Evolutionary conservation across 2,113 vertebrate genomes (phyloP).

Genomic region (Ondatra zibethicus): DNA sequence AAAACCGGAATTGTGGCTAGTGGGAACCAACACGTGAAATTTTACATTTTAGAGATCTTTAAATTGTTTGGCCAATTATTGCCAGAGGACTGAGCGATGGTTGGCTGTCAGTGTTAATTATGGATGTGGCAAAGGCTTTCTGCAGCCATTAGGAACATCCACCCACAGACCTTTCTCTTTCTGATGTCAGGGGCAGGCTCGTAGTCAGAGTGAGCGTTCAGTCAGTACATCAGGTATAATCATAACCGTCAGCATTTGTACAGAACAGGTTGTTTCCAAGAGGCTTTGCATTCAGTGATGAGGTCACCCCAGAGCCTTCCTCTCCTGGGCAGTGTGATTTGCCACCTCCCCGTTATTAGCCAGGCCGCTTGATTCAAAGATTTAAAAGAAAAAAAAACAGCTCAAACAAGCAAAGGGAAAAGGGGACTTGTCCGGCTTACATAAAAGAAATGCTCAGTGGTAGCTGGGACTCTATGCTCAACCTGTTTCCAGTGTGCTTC

Average conservation of each 20-base stretch:
- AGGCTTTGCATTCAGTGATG: constrained; percentile 50
- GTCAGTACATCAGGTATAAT: constrained; percentile 57
- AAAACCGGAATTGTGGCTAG: neutral
- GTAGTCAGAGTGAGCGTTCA: constrained; percentile 44
- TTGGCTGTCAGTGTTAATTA: constrained; percentile 48
- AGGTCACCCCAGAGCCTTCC: constrained; percentile 47
- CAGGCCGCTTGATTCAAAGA: constrained; percentile 68
- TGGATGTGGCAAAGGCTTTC: constrained; percentile 57
- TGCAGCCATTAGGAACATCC: constrained; percentile 66
- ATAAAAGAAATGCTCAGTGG: constrained; percentile 17
- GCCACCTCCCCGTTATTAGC: constrained; percentile 56
- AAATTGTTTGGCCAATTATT: constrained; percentile 35
- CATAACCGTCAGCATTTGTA: constrained; percentile 55
- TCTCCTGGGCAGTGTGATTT: constrained; percentile 57
- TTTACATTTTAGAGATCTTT: constrained; percentile 9
- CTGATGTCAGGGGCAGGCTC: constrained; percentile 52
- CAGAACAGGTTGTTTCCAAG: constrained; percentile 76
- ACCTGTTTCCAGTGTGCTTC: neutral
- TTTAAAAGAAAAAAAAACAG: neutral
- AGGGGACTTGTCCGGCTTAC: constrained; percentile 7
- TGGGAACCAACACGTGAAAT: neutral
- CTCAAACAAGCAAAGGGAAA: constrained; percentile 27
- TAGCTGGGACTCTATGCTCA: neutral
- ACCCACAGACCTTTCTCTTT: constrained; percentile 67
- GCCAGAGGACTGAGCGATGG: neutral